Conservation (phyloP, 2,888 invertebrate genomes). For the Dicyrtomina minuta region DNA sequence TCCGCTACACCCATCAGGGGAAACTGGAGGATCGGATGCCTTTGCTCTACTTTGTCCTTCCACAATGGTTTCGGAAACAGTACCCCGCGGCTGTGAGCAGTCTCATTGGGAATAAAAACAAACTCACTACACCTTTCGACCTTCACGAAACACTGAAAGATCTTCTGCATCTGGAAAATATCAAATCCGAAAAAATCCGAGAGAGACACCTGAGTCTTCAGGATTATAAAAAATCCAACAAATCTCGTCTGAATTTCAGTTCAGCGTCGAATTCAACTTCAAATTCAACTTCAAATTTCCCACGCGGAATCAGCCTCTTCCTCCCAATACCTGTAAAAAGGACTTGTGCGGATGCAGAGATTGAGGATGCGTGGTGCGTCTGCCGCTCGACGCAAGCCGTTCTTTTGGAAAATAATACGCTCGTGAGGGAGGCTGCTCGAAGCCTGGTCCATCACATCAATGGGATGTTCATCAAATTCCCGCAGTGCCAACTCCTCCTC, state of each 20-base stretch:
- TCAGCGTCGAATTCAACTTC: conserved; percentile 60
- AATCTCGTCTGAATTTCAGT: neutral
- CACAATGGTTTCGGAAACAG: conserved; percentile 67
- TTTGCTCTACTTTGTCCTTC: conserved; percentile 71
- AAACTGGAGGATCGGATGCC: conserved; percentile 83
- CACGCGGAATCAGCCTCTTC: conserved; percentile 74
- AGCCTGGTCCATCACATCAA: conserved; percentile 70
- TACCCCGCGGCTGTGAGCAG: conserved; percentile 67
- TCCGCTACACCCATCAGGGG: conserved; percentile 75
- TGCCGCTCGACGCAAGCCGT: conserved; percentile 71
- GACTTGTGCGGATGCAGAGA: conserved; percentile 74
- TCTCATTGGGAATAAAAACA: conserved; percentile 57
- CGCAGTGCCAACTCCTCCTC: conserved; percentile 65
- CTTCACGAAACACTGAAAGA: conserved; percentile 59
- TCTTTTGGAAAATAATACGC: conserved; percentile 57
- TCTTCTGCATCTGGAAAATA: conserved; percentile 29
- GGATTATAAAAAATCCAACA: conserved; percentile 56
- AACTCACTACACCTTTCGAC: conserved; percentile 80
- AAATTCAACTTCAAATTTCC: conserved; percentile 5
- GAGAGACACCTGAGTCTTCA: conserved; percentile 54
- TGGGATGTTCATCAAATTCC: conserved; percentile 62
- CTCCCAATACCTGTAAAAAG: conserved; percentile 69
- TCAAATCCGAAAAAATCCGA: conserved; percentile 21
- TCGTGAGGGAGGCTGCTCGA: conserved; percentile 64
- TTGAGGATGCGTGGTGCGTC: conserved; percentile 84